Conservation (phyloP, 2,113 vertebrate species). For the Tautogolabrus adspersus region DNA sequence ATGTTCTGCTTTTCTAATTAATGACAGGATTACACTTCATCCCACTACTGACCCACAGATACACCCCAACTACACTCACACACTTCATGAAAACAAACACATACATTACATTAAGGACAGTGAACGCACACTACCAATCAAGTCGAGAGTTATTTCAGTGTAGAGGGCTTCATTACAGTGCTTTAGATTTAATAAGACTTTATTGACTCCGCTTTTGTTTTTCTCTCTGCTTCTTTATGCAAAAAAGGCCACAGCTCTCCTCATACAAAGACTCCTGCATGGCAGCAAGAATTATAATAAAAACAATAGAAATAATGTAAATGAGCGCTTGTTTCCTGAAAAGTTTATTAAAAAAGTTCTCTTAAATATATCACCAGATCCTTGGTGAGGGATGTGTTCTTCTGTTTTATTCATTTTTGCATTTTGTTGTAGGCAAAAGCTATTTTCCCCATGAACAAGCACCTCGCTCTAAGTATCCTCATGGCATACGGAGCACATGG, state of each 20-base stretch:
- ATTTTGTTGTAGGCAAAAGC: slow-evolving; percentile 3
- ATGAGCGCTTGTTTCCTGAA: neutral
- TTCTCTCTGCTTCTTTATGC: too few species aligned
- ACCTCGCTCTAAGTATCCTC: neutral
- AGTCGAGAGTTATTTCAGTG: too few species aligned
- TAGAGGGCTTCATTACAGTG: too few species aligned
- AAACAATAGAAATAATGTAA: neutral
- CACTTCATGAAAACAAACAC: neutral
- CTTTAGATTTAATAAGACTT: too few species aligned
- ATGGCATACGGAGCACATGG: slow-evolving; percentile 12
- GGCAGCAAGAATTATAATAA: neutral
- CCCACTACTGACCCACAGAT: slow-evolving; percentile 59
- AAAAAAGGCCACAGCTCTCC: too few species aligned
- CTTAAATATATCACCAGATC: neutral
- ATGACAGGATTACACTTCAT: slow-evolving; percentile 66
- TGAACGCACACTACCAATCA: neutral
- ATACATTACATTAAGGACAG: neutral
- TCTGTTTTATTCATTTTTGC: neutral
- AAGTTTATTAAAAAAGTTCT: neutral
- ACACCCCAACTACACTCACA: slow-evolving; percentile 10
- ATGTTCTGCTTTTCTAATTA: slow-evolving; percentile 70
- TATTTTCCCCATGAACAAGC: neutral
- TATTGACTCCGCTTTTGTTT: too few species aligned
- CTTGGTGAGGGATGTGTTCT: slow-evolving; percentile 14
- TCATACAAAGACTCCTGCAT: neutral